Conservation (phyloP, 2,888 invertebrate genomes). For the Drosophila dives region DNA sequence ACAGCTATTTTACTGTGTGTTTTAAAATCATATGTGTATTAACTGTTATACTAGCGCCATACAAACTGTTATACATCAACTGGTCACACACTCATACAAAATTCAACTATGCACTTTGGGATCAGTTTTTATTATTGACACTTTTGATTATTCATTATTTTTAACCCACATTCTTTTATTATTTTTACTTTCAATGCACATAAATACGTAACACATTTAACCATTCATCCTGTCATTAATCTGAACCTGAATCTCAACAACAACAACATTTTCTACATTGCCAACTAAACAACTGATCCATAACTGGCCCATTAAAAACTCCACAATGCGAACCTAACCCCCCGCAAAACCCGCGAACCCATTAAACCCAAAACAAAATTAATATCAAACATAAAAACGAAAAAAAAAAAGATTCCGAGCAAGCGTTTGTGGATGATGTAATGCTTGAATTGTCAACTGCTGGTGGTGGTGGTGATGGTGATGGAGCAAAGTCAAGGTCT, state of each 20-base stretch:
- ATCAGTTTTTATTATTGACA: conserved; percentile 8
- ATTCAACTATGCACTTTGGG: not conserved
- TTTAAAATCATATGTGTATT: not conserved
- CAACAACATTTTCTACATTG: conserved; percentile 21
- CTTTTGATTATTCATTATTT: conserved; percentile 17
- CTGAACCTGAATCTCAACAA: conserved; percentile 11
- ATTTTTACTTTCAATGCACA: conserved; percentile 34
- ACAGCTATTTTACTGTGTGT: not conserved
- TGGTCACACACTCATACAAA: not conserved
- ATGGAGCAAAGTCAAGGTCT: conserved; percentile 34
- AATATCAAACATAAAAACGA: conserved; percentile 14
- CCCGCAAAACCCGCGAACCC: conserved; percentile 18
- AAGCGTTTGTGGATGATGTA: conserved; percentile 70
- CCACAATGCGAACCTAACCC: conserved; percentile 28
- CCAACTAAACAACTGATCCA: conserved; percentile 9
- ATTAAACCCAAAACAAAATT: conserved; percentile 31
- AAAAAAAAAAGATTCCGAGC: conserved; percentile 72
- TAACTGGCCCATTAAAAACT: conserved; percentile 18
- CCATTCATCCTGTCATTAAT: conserved; percentile 39
- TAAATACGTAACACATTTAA: conserved; percentile 4
- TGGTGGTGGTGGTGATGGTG: conserved; percentile 43
- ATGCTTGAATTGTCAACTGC: conserved; percentile 62
- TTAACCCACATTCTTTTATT: conserved; percentile 28
- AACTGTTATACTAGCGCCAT: conserved; percentile 4
- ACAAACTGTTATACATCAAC: conserved; percentile 6